phyloP scores from a whole-genome alignment of 2,113 vertebrate genomes.

The Rhinolophus sinicus region DNA sequence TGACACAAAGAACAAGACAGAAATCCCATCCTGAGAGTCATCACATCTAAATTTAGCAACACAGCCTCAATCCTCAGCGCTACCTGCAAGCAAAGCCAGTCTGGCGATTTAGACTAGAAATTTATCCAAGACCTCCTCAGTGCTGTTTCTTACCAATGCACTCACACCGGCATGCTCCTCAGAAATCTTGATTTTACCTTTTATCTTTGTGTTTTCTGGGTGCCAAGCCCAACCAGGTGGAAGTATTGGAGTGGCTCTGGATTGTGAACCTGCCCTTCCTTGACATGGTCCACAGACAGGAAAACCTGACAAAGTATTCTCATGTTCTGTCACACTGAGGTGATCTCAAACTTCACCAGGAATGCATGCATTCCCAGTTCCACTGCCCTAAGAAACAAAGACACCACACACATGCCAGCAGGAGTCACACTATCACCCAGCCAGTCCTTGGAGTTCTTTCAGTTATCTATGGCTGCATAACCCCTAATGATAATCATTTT shows the following conservation, averaged over 20 bases:
- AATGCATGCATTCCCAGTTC: background rate
- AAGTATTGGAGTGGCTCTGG: background rate
- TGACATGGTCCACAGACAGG: background rate
- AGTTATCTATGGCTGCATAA: background rate
- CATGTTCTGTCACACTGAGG: background rate
- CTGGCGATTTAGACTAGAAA: background rate
- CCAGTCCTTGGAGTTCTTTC: background rate
- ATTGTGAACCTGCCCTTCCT: background rate
- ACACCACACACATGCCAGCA: background rate
- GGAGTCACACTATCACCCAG: background rate
- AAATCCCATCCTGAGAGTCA: background rate
- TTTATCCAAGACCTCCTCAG: background rate
- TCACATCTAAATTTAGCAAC: background rate
- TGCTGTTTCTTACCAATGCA: background rate
- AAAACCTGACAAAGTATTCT: background rate
- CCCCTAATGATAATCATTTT: background rate
- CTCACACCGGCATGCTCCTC: background rate
- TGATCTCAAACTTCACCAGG: background rate
- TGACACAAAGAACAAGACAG: background rate
- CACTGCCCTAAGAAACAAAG: background rate
- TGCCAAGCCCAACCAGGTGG: background rate
- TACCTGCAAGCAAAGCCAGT: background rate
- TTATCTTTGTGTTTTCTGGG: background rate
- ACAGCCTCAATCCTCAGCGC: background rate
- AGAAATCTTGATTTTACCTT: conserved; percentile 16